Conservation (phyloP, 2,113 vertebrate species). For the Daboia siamensis region DNA sequence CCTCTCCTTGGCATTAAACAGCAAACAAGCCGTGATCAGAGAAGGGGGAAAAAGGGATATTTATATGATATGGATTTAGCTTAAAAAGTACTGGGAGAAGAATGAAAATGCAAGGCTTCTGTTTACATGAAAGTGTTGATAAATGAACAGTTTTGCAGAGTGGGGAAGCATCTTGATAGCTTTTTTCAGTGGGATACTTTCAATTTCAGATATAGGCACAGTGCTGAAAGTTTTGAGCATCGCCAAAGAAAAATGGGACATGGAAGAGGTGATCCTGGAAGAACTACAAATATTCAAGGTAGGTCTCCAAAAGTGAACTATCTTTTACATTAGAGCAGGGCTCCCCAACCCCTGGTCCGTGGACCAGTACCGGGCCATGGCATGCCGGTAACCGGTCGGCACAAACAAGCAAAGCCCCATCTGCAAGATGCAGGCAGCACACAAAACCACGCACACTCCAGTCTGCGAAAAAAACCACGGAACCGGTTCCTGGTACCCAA, state of each 20-base stretch:
- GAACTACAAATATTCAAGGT: constrained; percentile 93
- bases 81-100: background rate
- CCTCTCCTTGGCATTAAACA: no score
- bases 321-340: background rate
- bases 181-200: constrained; percentile 11
- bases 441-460: no score
- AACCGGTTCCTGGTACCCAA: no score
- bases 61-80: background rate
- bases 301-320: constrained; percentile 28
- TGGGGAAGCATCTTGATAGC: background rate
- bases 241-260: constrained; percentile 88
- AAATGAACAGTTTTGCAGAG: background rate
- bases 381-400: no score
- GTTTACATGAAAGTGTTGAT: background rate
- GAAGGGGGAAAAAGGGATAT: no score
- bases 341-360: no score
- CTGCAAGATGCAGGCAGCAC: no score
- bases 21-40: background rate
- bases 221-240: constrained; percentile 93
- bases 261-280: constrained; percentile 90
- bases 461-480: no score
- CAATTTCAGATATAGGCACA: constrained; percentile 81
- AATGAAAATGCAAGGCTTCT: no score
- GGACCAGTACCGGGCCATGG: no score
- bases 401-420: no score